Evolutionary conservation across 2,888 invertebrate genomes (phyloP), one percentile per base, ranked within the genome.

Genomic region (Miltochrista miniata): DNA sequence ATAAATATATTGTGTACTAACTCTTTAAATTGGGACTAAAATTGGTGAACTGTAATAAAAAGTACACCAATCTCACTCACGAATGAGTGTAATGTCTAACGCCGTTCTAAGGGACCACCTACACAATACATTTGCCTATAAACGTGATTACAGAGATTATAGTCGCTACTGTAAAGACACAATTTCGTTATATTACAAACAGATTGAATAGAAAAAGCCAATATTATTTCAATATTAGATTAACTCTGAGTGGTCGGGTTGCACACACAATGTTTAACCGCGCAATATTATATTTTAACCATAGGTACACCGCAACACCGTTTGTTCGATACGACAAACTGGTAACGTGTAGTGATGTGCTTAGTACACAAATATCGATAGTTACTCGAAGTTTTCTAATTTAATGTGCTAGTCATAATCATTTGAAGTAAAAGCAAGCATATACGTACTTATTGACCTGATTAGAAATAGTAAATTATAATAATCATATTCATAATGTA

Each of bases 271-370:
- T 75, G 79, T 72, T 75, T 72, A 76, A 90, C 90, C 90, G 79
- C 88, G 87, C 83, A 83, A 85, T 87, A 87, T 88, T 84, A 88
- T 89, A 83, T 90, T 45, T 86, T 80, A 85, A 66, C 83, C 73
- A 66, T 78, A 69, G 66, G 71, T 67, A 73, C 72, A 85, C 90
- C 90, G 74, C 89, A 90, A 75, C 68, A 91, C 90, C 90, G 90
- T 89, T 90, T 85, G 81, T 61, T 73, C 61, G 77, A 69, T 79
- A 79, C 78, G 82, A 84, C 83, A 83, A 80, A 84, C 85, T 85
- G 76, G 81, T 76, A 79, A 74, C 50, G 15, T 54, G 41, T 77
- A 83, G 85, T 63, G 79, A 70, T 73, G 81, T 51, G 46, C 10
- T 4, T 13, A 8, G 9, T 29, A 1, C 10, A 29, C 15, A 38